Base-by-base conservation (phyloP, 1,140 invertebrate genomes). In the Calliphora vicina region DNA sequence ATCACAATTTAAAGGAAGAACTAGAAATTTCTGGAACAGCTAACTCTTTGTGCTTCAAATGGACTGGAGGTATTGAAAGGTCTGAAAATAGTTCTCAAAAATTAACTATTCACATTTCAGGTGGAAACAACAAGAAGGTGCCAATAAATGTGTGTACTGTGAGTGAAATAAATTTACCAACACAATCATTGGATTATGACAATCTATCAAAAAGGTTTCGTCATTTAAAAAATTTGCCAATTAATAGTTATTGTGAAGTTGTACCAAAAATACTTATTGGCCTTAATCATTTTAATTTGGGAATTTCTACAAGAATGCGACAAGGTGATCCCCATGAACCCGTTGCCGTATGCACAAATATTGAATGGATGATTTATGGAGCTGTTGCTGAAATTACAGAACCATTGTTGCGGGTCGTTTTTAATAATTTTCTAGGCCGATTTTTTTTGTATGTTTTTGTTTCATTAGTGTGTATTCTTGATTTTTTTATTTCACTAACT, bases 131-230 rank as follows among this genome's bases (percentile, higher is more conserved):
- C 4, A n/a, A 20, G 20, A 20, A 25, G 1, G 9, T 25, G 3
- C 8, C 20, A 71, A 71, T 71, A 10, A 5, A 71, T 23, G 61
- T 71, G 2, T 20, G 20, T 25, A 71, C 61, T n/a, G 61, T 71
- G 12, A 23, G 17, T 10, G 3, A 9, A 23, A 9, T 71, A 23
- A 25, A 71, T 20, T 23, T 71, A 25, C 61, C 61, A 20, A 71
- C 61, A 71, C 61, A 71, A 71, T 71, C 61, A 73, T 73, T 26
- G 25, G 25, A 73, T 73, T 73, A 73, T 26, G 25, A 73, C 1
- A 26, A 9, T 15, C 26, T 73, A 13, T 2, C 23, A 23, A 1
- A 73, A 26, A 26, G 25, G 13, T 73, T 26, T 26, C 15, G 1
- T 5, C 71, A 73, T 73, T 26, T 73, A 15, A 26, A 15, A 3